A percentile compares a stretch with the other conserved stretches of the same genome.
Evolutionary conservation across 1,140 invertebrate genomes (phyloP).

Genomic region (Ephestia elutella): DNA sequence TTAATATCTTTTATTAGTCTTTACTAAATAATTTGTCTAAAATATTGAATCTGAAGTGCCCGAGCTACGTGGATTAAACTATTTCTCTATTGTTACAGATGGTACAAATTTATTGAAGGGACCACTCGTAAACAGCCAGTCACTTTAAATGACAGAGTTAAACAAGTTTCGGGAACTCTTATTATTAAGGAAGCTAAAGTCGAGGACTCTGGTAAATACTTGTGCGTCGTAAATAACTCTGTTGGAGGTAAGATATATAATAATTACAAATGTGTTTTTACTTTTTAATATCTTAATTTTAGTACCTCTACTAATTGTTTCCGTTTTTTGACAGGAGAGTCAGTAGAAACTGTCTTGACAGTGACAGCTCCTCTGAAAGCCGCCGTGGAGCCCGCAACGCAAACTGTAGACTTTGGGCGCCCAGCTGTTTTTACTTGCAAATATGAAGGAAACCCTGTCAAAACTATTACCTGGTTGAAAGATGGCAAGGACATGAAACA

Average conservation of each 20-base stretch:
- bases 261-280: too few relatives aligned
- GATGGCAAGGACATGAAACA: slow-evolving; percentile 89
- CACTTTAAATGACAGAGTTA: slow-evolving; percentile 88
- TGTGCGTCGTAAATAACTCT: slow-evolving; percentile 95
- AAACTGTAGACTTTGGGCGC: slow-evolving; percentile 94
- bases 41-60: neutral
- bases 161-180: slow-evolving; percentile 94
- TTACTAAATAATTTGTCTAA: neutral
- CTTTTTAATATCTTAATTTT: too few relatives aligned
- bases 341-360: slow-evolving; percentile 92
- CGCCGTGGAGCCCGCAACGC: slow-evolving; percentile 90
- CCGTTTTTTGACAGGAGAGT: slow-evolving; percentile 77
- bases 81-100: slow-evolving; percentile 81
- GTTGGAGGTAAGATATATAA: slow-evolving; percentile 79
- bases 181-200: slow-evolving; percentile 93
- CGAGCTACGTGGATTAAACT: slow-evolving; percentile 28
- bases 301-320: slow-evolving; percentile 4
- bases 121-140: slow-evolving; percentile 89
- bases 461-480: slow-evolving; percentile 93
- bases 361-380: slow-evolving; percentile 92
- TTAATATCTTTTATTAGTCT: neutral
- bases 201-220: slow-evolving; percentile 93
- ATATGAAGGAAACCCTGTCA: slow-evolving; percentile 92
- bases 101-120: slow-evolving; percentile 94
- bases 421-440: slow-evolving; percentile 92